Percentiles rank a stretch among this genome's conserved stretches.
phyloP scores from a whole-genome alignment of 2,113 vertebrate genomes.

The Thunnus maccoyii region DNA sequence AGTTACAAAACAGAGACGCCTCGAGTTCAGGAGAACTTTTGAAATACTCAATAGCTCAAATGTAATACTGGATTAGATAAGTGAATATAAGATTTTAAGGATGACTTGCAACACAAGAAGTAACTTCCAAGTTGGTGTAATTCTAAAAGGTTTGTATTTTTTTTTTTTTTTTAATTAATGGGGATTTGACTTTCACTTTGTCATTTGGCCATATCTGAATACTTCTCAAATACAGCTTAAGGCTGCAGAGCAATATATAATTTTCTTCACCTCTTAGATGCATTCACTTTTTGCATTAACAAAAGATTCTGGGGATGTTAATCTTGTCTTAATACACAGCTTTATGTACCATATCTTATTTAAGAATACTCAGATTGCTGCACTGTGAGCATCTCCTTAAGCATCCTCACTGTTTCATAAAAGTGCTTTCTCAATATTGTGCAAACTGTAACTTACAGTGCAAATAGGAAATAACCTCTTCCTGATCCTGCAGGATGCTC shows the following conservation, averaged over 20 bases:
- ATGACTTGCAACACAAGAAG: slow-evolving; percentile 47
- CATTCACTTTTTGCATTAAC: no score
- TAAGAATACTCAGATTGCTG: background rate
- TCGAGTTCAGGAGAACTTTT: background rate
- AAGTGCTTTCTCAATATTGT: background rate
- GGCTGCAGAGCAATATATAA: background rate
- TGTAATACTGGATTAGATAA: background rate
- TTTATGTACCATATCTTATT: background rate
- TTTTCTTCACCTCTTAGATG: background rate
- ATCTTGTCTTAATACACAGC: background rate
- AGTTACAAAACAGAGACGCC: background rate
- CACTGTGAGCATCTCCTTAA: background rate
- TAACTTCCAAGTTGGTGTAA: slow-evolving; percentile 20
- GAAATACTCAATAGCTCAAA: background rate
- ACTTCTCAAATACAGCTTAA: background rate
- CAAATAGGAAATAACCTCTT: slow-evolving; percentile 7
- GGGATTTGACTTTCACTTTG: background rate
- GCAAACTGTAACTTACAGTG: background rate
- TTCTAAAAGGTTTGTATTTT: slow-evolving; percentile 67
- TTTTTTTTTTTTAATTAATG: background rate
- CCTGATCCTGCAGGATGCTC: slow-evolving; percentile 74
- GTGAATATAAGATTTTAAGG: slow-evolving; percentile 13
- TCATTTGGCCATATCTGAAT: background rate
- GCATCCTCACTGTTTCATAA: background rate
- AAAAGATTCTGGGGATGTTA: background rate